Conservation (phyloP, 2,888 invertebrate genomes). For the Dynastes maya region DNA sequence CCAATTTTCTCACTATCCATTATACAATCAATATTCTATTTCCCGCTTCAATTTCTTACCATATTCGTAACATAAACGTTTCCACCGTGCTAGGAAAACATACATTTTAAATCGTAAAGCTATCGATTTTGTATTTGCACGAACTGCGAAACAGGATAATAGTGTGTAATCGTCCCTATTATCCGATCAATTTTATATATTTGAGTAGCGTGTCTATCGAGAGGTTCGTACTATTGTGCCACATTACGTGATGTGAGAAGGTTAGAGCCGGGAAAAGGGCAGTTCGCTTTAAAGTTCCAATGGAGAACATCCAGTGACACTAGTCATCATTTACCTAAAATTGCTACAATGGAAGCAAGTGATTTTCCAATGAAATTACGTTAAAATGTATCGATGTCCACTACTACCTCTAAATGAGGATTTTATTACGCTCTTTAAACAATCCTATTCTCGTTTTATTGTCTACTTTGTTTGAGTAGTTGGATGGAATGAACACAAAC, state of each 20-base stretch:
- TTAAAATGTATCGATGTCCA: background rate
- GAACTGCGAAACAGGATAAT: conserved; percentile 23
- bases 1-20: too few species aligned
- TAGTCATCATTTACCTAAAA: background rate
- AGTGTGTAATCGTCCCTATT: conserved; percentile 17
- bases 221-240: conserved; percentile 2
- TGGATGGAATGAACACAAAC: background rate
- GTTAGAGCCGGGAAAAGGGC: conserved; percentile 5
- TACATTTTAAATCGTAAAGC: conserved; percentile 2
- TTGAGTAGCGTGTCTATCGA: background rate
- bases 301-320: conserved; percentile 1
- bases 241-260: background rate
- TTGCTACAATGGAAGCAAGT: conserved; percentile 4
- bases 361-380: background rate
- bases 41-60: background rate
- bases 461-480: background rate
- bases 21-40: too few species aligned
- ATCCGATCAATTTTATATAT: conserved; percentile 5
- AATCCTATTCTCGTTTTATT: background rate
- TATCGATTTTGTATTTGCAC: conserved; percentile 14
- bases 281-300: conserved; percentile 12
- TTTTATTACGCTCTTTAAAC: background rate
- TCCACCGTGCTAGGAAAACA: background rate
- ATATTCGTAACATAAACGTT: background rate
- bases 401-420: background rate